Percentiles rank a stretch among this genome's conserved stretches.
These are phyloP conservation scores for Ciconia nigra DNA, from an alignment of 2,797 vertebrate genomes.

Conservation along the genomic window DNA sequence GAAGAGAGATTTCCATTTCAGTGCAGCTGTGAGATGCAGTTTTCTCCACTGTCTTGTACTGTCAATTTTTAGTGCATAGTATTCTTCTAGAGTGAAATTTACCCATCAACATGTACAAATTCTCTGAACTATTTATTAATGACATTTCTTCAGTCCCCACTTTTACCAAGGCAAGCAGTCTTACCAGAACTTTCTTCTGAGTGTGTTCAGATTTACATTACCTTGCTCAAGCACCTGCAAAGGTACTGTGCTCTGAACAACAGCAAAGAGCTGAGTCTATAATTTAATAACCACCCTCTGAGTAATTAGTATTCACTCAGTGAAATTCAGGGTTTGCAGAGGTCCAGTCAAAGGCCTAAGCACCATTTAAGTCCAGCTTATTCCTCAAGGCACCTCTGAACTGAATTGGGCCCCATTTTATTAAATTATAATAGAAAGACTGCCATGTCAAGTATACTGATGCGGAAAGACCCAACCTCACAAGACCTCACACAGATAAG, in stretches of 20 bases:
- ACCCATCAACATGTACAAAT: not conserved
- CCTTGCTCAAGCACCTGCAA: not conserved
- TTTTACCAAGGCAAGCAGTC: not conserved
- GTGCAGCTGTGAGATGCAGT: not conserved
- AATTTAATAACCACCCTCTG: not conserved
- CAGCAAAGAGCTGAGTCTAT: not conserved
- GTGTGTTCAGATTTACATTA: not conserved
- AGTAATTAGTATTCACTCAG: constrained; percentile 14
- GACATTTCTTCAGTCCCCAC: not conserved
- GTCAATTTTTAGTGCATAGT: not conserved
- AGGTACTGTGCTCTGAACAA: fast-evolving
- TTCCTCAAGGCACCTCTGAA: constrained; percentile 36
- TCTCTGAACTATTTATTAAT: not conserved
- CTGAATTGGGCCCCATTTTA: constrained; percentile 38
- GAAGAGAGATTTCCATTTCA: not conserved
- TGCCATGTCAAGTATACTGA: not conserved
- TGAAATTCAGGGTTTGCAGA: not conserved
- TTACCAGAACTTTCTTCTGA: not conserved
- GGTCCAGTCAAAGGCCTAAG: constrained; percentile 41
- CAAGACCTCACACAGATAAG: constrained; percentile 41
- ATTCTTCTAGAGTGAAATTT: not conserved
- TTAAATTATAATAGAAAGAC: constrained; percentile 16
- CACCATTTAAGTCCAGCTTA: not conserved
- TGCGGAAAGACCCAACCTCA: constrained; percentile 32
- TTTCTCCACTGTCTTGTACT: not conserved